Percentiles rank a stretch among this genome's conserved stretches.
Evolutionary conservation across 2,113 vertebrate species (phyloP).

Genomic region (Ciconia stormi): DNA sequence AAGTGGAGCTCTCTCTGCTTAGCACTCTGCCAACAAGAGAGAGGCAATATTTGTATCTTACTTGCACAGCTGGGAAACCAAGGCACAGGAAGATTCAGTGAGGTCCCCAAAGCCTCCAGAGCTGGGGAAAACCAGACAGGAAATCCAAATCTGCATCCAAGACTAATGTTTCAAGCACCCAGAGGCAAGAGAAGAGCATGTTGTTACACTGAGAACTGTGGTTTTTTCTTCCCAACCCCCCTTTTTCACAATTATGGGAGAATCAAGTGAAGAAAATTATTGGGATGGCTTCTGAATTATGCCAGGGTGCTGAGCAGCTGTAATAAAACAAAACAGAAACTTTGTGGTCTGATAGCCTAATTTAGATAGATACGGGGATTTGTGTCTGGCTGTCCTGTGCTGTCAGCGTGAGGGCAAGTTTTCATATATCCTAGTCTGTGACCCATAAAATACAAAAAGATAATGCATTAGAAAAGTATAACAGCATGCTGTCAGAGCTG

Average conservation of each 20-base stretch:
- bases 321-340: slow-evolving; percentile 1
- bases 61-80: not conserved
- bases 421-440: slow-evolving; percentile 31
- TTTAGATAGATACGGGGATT: slow-evolving; percentile 59
- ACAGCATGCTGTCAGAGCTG: slow-evolving; percentile 14
- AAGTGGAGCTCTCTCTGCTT: not conserved
- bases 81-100: not conserved
- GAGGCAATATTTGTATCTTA: not conserved
- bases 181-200: not conserved
- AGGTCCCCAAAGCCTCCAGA: not conserved
- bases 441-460: slow-evolving; percentile 50
- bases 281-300: not conserved
- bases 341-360: slow-evolving; percentile 17
- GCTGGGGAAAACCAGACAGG: not conserved
- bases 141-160: not conserved
- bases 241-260: not conserved
- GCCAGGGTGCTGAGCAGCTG: not conserved
- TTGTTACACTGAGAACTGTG: not conserved
- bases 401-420: slow-evolving; percentile 28
- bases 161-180: not conserved
- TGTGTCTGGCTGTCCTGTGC: slow-evolving; percentile 17
- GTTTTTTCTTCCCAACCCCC: not conserved
- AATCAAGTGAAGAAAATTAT: not conserved
- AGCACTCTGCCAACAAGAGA: not conserved
- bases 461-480: slow-evolving; percentile 26